Evolutionary conservation across 2,797 vertebrate genomes (phyloP).

Genomic region (Meriones psammophilus): DNA sequence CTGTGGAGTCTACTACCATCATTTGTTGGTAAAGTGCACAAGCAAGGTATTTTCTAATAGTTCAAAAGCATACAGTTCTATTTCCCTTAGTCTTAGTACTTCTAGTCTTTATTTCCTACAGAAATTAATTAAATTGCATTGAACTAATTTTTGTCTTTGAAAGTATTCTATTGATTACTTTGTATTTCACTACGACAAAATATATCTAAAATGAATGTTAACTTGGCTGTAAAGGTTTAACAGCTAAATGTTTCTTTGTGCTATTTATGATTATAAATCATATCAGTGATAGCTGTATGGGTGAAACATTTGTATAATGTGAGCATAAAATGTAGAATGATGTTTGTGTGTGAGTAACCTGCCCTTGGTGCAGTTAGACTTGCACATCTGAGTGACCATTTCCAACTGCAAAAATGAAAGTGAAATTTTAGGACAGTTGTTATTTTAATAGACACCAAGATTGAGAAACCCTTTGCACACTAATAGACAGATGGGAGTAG

Average conservation of each 20-base stretch:
- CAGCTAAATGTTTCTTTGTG: conserved; percentile 28
- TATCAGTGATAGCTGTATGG: not conserved
- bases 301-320: not conserved
- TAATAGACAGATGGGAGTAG: conserved; percentile 57
- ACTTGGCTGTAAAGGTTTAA: not conserved
- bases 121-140: not conserved
- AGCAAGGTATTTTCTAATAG: not conserved
- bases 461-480: not conserved
- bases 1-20: not conserved
- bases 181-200: not conserved
- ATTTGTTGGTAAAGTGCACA: not conserved
- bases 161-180: not conserved
- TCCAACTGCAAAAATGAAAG: not conserved
- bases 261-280: conserved; percentile 12
- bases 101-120: not conserved
- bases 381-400: not conserved
- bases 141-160: not conserved
- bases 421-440: not conserved
- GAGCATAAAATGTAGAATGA: not conserved
- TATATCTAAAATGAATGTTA: not conserved
- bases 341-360: not conserved
- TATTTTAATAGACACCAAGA: not conserved
- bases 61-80: not conserved
- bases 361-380: not conserved
- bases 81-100: not conserved